phyloP scores from a whole-genome alignment of 2,888 invertebrate genomes.

The Andrena flavipes region DNA sequence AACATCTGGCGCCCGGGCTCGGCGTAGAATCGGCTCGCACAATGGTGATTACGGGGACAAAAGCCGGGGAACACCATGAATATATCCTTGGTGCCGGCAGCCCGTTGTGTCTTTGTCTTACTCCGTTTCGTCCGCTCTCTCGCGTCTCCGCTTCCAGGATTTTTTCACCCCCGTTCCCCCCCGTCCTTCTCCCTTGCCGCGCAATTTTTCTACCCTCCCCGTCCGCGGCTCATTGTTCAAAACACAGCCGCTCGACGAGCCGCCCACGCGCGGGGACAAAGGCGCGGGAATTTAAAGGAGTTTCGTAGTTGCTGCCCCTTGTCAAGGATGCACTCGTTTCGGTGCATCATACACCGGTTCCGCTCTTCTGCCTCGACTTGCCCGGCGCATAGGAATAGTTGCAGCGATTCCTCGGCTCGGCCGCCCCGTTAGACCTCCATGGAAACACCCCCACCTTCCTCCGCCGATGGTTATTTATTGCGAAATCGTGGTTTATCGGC shows the following conservation, averaged over 20 bases:
- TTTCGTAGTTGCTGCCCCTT: conserved; percentile 1
- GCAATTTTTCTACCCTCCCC: conserved; percentile 46
- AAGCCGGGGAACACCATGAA: conserved; percentile 72
- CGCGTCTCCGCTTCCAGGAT: conserved; percentile 1
- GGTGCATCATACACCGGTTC: neutral
- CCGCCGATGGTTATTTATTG: conserved; percentile 45
- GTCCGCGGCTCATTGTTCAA: conserved; percentile 57
- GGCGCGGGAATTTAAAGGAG: conserved; percentile 42
- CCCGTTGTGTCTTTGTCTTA: conserved; percentile 58
- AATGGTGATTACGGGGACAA: conserved; percentile 77
- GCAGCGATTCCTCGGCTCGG: neutral
- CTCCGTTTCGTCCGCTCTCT: conserved; percentile 6
- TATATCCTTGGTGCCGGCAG: conserved; percentile 55
- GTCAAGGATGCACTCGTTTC: neutral
- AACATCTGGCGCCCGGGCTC: conserved; percentile 72
- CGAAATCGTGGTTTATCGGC: conserved; percentile 38
- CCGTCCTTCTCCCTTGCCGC: neutral
- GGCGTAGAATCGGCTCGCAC: conserved; percentile 66
- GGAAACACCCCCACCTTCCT: neutral
- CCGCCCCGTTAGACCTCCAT: neutral
- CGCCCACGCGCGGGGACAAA: conserved; percentile 48
- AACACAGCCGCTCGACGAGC: conserved; percentile 53
- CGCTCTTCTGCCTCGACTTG: conserved; percentile 3
- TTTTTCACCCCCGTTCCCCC: conserved; percentile 12
- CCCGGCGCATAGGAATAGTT: conserved; percentile 1